These are phyloP conservation scores for Tupiocoris notatus DNA, from an alignment of 2,888 invertebrate species.

Conservation along the genomic window DNA sequence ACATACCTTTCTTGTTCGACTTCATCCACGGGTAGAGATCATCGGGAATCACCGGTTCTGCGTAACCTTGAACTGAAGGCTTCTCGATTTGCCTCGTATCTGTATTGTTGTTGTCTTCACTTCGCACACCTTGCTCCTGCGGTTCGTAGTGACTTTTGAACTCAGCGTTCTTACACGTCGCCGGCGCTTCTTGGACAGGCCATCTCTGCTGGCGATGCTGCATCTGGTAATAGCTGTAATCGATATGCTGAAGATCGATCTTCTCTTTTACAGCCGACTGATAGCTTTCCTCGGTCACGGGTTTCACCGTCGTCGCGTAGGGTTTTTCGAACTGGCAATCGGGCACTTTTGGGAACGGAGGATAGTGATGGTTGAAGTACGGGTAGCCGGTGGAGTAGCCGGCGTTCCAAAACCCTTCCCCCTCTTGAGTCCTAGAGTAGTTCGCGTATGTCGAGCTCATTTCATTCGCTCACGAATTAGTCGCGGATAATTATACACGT, in stretches of 20 bases:
- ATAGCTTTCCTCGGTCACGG: neutral
- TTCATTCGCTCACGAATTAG: constrained; percentile 31
- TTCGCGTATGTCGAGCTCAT: constrained; percentile 41
- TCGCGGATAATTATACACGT: constrained; percentile 22
- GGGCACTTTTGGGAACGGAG: constrained; percentile 3
- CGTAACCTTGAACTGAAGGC: neutral
- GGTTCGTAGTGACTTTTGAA: constrained; percentile 19
- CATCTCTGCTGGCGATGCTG: constrained; percentile 36
- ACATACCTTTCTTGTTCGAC: constrained; percentile 49
- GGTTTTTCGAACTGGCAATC: constrained; percentile 28
- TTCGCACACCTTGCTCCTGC: neutral
- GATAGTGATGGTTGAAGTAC: constrained; percentile 12
- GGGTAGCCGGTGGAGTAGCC: constrained; percentile 14
- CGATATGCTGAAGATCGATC: neutral
- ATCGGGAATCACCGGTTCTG: constrained; percentile 34
- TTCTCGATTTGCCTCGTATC: constrained; percentile 4
- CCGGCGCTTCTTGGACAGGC: constrained; percentile 14
- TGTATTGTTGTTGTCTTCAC: constrained; percentile 47
- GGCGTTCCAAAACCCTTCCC: constrained; percentile 35
- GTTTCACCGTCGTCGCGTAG: neutral
- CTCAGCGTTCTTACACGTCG: constrained; percentile 18
- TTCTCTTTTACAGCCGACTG: neutral
- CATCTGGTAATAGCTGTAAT: constrained; percentile 32
- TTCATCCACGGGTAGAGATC: constrained; percentile 96
- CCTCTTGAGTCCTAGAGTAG: constrained; percentile 26